phyloP scores from a whole-genome alignment of 2,113 vertebrate genomes.

The Erythrocercus mccallii region DNA sequence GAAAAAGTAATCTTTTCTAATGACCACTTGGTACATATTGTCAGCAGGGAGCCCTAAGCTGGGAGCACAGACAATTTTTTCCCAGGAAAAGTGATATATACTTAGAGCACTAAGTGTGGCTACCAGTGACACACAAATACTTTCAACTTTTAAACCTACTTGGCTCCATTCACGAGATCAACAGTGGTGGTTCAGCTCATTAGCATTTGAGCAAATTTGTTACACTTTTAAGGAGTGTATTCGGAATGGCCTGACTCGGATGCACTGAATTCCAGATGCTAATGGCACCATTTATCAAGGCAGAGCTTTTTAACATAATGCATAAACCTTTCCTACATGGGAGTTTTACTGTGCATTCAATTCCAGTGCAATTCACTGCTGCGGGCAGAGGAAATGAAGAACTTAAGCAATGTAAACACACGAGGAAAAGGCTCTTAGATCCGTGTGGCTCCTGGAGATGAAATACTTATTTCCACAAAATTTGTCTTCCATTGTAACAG shows the following conservation, averaged over 20 bases:
- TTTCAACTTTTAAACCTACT: slow-evolving; percentile 52
- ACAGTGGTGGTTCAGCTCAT: slow-evolving; percentile 55
- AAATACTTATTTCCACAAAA: slow-evolving; percentile 42
- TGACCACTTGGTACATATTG: neutral
- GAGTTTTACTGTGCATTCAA: slow-evolving; percentile 68
- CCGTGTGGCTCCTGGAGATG: neutral
- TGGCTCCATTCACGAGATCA: slow-evolving; percentile 21
- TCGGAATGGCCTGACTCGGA: slow-evolving; percentile 52
- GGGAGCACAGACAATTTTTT: neutral
- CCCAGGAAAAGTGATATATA: slow-evolving; percentile 36
- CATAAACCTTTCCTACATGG: slow-evolving; percentile 70
- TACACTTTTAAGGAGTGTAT: slow-evolving; percentile 70
- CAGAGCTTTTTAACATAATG: slow-evolving; percentile 72
- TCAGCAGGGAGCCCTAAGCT: neutral
- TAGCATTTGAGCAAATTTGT: slow-evolving; percentile 71
- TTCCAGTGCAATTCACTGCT: slow-evolving; percentile 67
- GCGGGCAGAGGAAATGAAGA: slow-evolving; percentile 65
- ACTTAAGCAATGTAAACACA: slow-evolving; percentile 70
- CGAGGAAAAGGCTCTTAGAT: slow-evolving; percentile 48
- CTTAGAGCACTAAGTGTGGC: slow-evolving; percentile 33
- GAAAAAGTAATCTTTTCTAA: slow-evolving; percentile 10
- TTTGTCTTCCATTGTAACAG: neutral
- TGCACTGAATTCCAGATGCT: slow-evolving; percentile 68
- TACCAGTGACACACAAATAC: slow-evolving; percentile 26
- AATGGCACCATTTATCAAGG: slow-evolving; percentile 76